phyloP scores from a whole-genome alignment of 2,113 vertebrate species.

The Mormyrus lacerda region DNA sequence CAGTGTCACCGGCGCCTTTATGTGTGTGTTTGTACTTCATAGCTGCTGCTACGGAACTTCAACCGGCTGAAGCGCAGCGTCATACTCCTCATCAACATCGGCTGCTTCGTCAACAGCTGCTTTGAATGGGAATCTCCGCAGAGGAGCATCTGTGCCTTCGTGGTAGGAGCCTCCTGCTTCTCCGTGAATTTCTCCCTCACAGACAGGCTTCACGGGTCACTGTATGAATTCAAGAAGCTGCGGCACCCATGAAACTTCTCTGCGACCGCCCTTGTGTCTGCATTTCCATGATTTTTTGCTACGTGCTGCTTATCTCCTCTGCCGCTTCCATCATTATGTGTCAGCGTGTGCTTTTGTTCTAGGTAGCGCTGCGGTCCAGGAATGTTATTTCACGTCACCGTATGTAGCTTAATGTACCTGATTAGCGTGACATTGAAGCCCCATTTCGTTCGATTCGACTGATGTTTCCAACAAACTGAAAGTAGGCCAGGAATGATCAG shows the following conservation, averaged over 20 bases:
- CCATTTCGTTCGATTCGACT: neutral
- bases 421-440: neutral
- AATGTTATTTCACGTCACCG: neutral
- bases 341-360: neutral
- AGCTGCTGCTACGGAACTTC: slow-evolving; percentile 89
- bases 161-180: slow-evolving; percentile 63
- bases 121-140: slow-evolving; percentile 96
- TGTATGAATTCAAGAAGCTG: neutral
- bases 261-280: neutral
- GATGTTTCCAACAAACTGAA: neutral
- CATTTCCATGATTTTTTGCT: neutral
- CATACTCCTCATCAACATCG: slow-evolving; percentile 82
- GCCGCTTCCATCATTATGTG: neutral
- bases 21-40: slow-evolving; percentile 38
- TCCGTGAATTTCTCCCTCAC: neutral
- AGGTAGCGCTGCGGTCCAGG: neutral
- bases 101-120: slow-evolving; percentile 93
- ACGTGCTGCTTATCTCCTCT: neutral
- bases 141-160: slow-evolving; percentile 92
- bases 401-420: neutral
- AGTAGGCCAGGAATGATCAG: neutral
- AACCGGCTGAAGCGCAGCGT: slow-evolving; percentile 79
- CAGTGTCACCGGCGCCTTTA: neutral
- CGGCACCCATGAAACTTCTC: neutral
- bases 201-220: slow-evolving; percentile 3